phyloP scores from a whole-genome alignment of 2,888 invertebrate genomes.

The Creontiades dilutus region DNA sequence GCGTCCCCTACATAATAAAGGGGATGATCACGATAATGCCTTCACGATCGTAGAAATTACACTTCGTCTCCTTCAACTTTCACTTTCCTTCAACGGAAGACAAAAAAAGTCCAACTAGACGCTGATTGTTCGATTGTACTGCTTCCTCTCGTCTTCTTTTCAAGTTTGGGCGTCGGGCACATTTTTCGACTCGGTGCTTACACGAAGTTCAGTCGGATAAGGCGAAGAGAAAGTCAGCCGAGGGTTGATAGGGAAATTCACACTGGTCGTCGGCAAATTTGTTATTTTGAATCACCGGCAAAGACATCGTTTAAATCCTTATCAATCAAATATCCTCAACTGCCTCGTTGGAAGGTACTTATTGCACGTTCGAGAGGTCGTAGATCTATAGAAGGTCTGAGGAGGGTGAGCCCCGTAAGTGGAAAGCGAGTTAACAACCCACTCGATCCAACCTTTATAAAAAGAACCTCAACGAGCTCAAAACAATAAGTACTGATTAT shows the following conservation, averaged over 20 bases:
- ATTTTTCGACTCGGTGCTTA: constrained; percentile 12
- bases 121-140: constrained; percentile 18
- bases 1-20: constrained; percentile 14
- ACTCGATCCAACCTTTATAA: no score
- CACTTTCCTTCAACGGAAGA: constrained; percentile 36
- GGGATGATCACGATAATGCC: constrained; percentile 35
- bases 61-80: constrained; percentile 17
- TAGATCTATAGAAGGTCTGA: no score
- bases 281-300: no score
- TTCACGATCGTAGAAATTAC: constrained; percentile 28
- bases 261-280: not conserved
- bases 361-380: no score
- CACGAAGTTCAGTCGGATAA: not conserved
- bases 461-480: no score
- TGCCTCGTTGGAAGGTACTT: no score
- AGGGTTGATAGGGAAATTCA: constrained; percentile 3
- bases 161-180: not conserved
- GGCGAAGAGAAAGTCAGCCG: not conserved
- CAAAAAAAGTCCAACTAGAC: constrained; percentile 25
- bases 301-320: no score
- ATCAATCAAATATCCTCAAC: no score
- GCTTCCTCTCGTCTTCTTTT: constrained; percentile 38
- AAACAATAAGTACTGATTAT: no score
- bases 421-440: no score
- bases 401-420: no score